Conservation (phyloP, 2,797 vertebrate species). For the Sternotherus odoratus region DNA sequence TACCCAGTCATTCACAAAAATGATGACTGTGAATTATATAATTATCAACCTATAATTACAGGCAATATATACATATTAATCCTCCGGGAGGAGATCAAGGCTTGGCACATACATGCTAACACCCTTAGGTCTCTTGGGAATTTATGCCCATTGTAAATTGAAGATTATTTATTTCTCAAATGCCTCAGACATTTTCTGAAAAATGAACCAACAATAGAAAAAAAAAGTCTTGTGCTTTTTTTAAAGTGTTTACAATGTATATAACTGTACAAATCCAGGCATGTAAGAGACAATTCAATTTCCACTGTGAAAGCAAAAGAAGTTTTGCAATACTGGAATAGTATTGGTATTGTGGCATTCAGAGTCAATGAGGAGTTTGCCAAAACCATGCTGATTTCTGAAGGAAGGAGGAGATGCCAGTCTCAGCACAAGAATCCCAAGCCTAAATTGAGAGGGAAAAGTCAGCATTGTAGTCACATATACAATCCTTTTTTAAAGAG, state of each 20-base stretch:
- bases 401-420: slow-evolving; percentile 43
- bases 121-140: slow-evolving; percentile 73
- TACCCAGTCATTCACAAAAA: slow-evolving; percentile 81
- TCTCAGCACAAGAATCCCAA: slow-evolving; percentile 42
- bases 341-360: slow-evolving; percentile 39
- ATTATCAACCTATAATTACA: slow-evolving; percentile 86
- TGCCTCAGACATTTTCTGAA: slow-evolving; percentile 70
- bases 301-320: slow-evolving; percentile 26
- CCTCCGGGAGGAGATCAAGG: slow-evolving; percentile 80
- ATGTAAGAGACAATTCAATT: slow-evolving; percentile 60
- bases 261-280: slow-evolving; percentile 66
- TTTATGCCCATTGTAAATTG: slow-evolving; percentile 58
- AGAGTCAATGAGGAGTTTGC: slow-evolving; percentile 57
- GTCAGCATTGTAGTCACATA: neutral
- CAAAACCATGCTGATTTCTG: slow-evolving; percentile 59
- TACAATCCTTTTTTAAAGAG: slow-evolving; percentile 11
- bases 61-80: slow-evolving; percentile 78
- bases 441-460: slow-evolving; percentile 23
- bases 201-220: slow-evolving; percentile 66
- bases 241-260: slow-evolving; percentile 51
- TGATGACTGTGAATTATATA: slow-evolving; percentile 85
- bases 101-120: slow-evolving; percentile 72
- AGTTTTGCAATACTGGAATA: slow-evolving; percentile 54
- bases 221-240: slow-evolving; percentile 59
- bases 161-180: slow-evolving; percentile 76